Base-by-base conservation (phyloP, 2,113 vertebrate species). In the Esox niger region DNA sequence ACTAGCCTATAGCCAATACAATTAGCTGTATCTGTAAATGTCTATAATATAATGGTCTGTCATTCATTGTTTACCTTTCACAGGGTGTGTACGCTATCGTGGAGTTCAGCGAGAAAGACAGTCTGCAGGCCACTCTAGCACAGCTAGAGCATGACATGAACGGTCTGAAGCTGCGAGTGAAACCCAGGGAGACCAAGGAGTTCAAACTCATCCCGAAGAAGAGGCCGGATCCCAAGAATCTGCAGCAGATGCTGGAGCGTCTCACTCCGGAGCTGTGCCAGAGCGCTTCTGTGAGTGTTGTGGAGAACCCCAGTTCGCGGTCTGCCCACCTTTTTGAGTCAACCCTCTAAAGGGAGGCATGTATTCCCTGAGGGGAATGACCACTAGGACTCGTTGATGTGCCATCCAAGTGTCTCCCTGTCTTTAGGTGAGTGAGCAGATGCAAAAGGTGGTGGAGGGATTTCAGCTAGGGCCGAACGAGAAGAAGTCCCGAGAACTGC, bases 51-150 rank as follows among this genome's bases (percentile, higher is more conserved):
- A n/a, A n/a, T n/a, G n/a, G 15, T 17, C 38, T 43, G 17, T 17
- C 13, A 43, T 43, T 4, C 38, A 17, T 43, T 52, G 47, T 52
- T 5, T 38, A 3, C 64, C 52, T 0, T 64, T 56, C 63, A 4
- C 78, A 98, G 95, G 94, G 93, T 0, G 87, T 94, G 10, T 98
- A 91, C 69, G 95, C 95, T 64, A 95, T 98, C 0, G 93, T 98
- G 62, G 92, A 94, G 81, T 93, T 97, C 83, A 80, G 52, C 0
- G 90, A 92, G 13, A 31, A 67, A 0, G 78, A 74, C 3, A 68
- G 92, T 21, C 79, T 79, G 1, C 81, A 90, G 43, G 79, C 85
- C 0, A 66, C 88, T 0, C 60, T 98, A 75, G 80, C 89, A 7
- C 78, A 91, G 57, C 23, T 88, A 0, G 81, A 92, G 68, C 95